Evolutionary conservation across 2,888 invertebrate genomes (phyloP).

Genomic region (Arctia plantaginis): DNA sequence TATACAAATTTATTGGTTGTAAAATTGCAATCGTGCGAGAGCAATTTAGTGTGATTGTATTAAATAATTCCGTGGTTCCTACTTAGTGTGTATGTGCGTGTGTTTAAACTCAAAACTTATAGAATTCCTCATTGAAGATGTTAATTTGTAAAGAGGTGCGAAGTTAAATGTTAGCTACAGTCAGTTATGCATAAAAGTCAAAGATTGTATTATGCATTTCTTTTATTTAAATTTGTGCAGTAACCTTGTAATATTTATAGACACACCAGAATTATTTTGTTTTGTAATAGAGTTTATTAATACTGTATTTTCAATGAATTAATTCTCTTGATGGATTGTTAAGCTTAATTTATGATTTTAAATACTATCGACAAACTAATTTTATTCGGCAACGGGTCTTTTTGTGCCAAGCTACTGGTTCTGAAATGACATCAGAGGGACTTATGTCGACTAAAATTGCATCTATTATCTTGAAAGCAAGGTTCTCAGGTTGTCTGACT

Average conservation of each 20-base stretch:
- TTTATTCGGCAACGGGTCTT: not conserved
- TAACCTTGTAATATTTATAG: not conserved
- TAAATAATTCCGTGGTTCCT: not conserved
- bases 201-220: not conserved
- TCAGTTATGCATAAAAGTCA: not conserved
- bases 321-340: not conserved
- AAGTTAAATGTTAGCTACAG: not conserved
- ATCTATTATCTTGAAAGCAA: conserved; percentile 14
- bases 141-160: not conserved
- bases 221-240: not conserved
- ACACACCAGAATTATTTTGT: not conserved
- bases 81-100: not conserved
- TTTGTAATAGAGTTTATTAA: not conserved
- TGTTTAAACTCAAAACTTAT: not conserved
- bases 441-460: conserved; percentile 24
- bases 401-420: not conserved
- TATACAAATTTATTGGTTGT: not conserved
- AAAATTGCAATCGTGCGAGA: conserved; percentile 10
- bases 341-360: not conserved
- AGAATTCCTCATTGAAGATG: not conserved
- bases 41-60: not conserved
- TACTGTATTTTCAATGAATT: not conserved
- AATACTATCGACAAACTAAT: not conserved
- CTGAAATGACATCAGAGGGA: conserved; percentile 52
- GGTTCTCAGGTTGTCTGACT: conserved; percentile 28